Evolutionary conservation across 2,888 invertebrate genomes (phyloP).

Genomic region (Pyrochroa serraticornis): DNA sequence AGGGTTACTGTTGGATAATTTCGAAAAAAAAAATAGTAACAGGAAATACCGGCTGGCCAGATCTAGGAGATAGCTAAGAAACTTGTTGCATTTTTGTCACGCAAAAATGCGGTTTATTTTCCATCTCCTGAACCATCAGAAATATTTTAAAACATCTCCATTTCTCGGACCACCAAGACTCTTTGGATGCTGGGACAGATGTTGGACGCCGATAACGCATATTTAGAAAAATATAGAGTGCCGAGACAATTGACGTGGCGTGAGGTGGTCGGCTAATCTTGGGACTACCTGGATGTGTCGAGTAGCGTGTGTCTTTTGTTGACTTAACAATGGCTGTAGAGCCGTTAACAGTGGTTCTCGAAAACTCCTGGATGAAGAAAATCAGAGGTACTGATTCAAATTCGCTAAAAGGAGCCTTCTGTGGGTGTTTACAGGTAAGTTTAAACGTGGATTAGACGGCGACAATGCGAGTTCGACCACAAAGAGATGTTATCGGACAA

Average conservation of each 20-base stretch:
- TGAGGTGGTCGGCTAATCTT: constrained; percentile 28
- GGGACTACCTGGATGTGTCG: constrained; percentile 34
- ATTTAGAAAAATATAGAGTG: constrained; percentile 33
- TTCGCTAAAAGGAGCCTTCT: no score
- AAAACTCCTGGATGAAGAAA: not conserved
- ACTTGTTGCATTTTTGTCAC: no score
- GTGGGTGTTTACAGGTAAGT: no score
- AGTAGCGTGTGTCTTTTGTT: constrained; percentile 30
- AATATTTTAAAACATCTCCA: constrained; percentile 13
- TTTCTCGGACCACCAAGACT: constrained; percentile 28
- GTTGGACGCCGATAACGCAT: constrained; percentile 29
- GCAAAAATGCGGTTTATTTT: no score
- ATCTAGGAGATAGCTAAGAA: no score
- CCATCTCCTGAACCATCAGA: constrained; percentile 1
- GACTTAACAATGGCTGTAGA: constrained; percentile 2
- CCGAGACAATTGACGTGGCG: constrained; percentile 33
- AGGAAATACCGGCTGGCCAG: no score
- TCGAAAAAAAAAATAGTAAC: no score
- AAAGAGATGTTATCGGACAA: no score
- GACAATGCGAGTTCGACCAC: no score
- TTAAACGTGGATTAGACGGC: no score
- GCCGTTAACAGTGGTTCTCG: constrained; percentile 12
- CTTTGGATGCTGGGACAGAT: constrained; percentile 19
- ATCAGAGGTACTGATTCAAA: no score
- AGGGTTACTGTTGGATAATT: no score